Evolutionary conservation across 2,113 vertebrate genomes (phyloP), one percentile per base, ranked within the genome.

Genomic region (Pachypanchax playfairii): DNA sequence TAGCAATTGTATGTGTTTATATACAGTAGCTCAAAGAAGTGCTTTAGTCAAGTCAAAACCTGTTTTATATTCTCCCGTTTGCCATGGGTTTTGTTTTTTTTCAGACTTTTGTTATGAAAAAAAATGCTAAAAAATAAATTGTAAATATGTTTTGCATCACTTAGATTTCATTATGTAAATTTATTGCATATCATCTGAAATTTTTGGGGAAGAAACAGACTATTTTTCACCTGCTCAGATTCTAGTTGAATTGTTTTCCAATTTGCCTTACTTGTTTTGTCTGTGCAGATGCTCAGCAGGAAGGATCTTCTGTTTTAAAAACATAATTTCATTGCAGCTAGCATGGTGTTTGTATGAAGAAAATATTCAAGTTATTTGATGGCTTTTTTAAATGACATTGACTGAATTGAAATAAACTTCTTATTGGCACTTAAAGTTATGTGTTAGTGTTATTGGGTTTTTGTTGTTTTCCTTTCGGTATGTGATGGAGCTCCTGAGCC

Each of bases 381-480:
- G 60, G 63, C 61, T 77, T 81, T 75, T 80, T 61, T 77, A 59
- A 55, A 81, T 55, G 79, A 68, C 65, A 79, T 78, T 80, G 74
- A 86, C 81, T 65, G 70, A 82, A 81, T 63, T 80, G 15, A 87
- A 90, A 90, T 89, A 90, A 91, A 90, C 38, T 70, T 83, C 48
- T 73, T 72, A 77, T 75, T 86, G 79, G 73, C 79, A 73, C 49
- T 75, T 25, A 41, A 41, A 44, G 43, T 41, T 48, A 14, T 67
- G 61, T 59, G 13, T 55, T 6, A 29, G 43, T 31, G n/a, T 59
- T 39, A 6, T 13, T 28, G 3, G n/a, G n/a, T n/a, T n/a, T n/a
- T n/a, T n/a, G n/a, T n/a, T n/a, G n/a, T n/a, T n/a, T n/a, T n/a
- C n/a, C n/a, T n/a, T n/a, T n/a, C n/a, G n/a, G n/a, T n/a, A n/a